These are phyloP conservation scores for Cantharis rustica DNA, from an alignment of 2,888 invertebrate species.

Conservation along the genomic window DNA sequence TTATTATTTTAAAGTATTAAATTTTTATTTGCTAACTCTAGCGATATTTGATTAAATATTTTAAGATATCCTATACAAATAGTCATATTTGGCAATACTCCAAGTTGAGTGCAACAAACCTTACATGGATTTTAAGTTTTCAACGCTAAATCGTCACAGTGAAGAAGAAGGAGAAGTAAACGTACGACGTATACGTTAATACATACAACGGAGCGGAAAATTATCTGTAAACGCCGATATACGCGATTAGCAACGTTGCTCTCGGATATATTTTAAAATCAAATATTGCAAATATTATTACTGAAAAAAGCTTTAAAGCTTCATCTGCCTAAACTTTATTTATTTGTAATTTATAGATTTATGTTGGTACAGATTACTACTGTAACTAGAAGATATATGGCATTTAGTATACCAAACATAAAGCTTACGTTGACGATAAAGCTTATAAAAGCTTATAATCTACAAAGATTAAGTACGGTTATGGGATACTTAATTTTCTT, in stretches of 20 bases:
- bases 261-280: neutral
- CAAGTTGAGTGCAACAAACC: neutral
- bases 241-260: neutral
- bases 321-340: neutral
- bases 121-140: neutral
- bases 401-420: neutral
- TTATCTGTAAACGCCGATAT: neutral
- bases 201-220: neutral
- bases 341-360: neutral
- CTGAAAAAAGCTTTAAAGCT: neutral
- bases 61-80: neutral
- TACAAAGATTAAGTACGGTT: neutral
- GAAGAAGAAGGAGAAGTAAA: neutral
- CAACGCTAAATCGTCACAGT: neutral
- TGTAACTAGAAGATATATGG: neutral
- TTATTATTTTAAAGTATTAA: too few relatives aligned
- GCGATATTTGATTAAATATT: neutral
- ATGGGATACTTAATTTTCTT: neutral
- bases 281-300: neutral
- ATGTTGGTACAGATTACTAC: neutral
- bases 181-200: neutral
- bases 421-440: neutral
- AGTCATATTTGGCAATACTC: neutral
- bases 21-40: too few relatives aligned
- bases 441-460: neutral